phyloP scores from a whole-genome alignment of 1,140 invertebrate genomes.

The Helicorthomorpha holstii region DNA sequence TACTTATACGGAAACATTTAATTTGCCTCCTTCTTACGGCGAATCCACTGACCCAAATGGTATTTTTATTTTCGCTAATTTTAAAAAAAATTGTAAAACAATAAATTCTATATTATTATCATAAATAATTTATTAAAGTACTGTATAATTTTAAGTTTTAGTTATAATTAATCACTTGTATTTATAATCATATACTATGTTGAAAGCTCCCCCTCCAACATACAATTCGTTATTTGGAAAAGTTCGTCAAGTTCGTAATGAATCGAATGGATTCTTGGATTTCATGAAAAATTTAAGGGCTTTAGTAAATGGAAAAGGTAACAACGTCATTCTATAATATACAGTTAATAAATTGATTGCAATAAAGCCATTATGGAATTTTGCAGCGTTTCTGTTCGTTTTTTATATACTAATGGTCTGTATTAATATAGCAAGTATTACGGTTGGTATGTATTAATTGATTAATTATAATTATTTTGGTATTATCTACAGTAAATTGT shows the following conservation, averaged over 20 bases:
- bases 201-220: constrained; percentile 40
- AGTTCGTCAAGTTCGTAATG: constrained; percentile 39
- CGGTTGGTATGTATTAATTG: constrained; percentile 36
- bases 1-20: too few species aligned
- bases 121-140: too few species aligned
- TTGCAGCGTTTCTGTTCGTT: constrained; percentile 43
- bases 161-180: background rate
- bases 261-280: constrained; percentile 38
- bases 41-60: constrained; percentile 39
- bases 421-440: constrained; percentile 44
- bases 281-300: constrained; percentile 42
- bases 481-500: too few species aligned
- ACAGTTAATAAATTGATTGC: background rate
- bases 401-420: constrained; percentile 40
- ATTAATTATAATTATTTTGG: too few species aligned
- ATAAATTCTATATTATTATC: too few species aligned
- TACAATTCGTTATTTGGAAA: constrained; percentile 47
- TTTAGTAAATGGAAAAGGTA: constrained; percentile 40
- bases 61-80: too few species aligned
- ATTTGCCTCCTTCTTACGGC: constrained; percentile 37
- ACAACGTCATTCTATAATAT: constrained; percentile 31
- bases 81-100: too few species aligned
- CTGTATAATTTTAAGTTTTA: background rate
- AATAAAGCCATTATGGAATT: background rate
- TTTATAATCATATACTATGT: background rate